Base-by-base conservation (phyloP, 2,888 invertebrate genomes). In the Suillia variegata region DNA sequence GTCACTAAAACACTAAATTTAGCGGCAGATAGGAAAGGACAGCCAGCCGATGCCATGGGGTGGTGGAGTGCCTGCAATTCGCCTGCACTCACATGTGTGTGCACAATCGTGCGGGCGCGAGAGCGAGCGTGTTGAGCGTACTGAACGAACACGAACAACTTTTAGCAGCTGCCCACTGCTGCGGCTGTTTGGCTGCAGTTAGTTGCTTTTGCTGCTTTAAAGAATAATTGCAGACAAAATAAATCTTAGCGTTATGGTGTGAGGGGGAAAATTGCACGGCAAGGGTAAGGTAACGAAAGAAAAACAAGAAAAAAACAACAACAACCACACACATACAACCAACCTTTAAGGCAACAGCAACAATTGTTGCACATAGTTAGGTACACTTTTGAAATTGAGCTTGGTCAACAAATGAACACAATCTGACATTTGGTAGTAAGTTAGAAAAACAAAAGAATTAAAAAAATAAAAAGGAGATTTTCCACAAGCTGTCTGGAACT, bases 201-300 rank as follows among this genome's bases (percentile, higher is more conserved):
- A n/a, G n/a, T n/a, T 56, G 62, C 51, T 56, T 51, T 6, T 12
- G 12, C 31, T 8, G 12, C 6, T 31, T 8, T 38, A 4, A 55
- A 73, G 71, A 74, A 71, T 74, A 74, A 75, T 75, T 74, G 69
- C 74, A 68, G 67, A 64, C 67, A 64, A 70, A 71, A 74, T 74
- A 75, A 70, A 73, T 74, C 73, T 69, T 67, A 58, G 58, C 54
- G 56, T 38, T 38, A 38, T n/a, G n/a, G n/a, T n/a, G n/a, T 38
- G n/a, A n/a, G 4, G 38, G 38, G n/a, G 38, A 38, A 38, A 38
- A 38, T n/a, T 38, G 38, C 15, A 6, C 8, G 15, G n/a, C n/a
- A n/a, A n/a, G n/a, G n/a, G n/a, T n/a, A n/a, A n/a, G n/a, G n/a
- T n/a, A n/a, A n/a, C n/a, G n/a, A n/a, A n/a, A n/a, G n/a, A n/a